These are phyloP conservation scores for Acyrthosiphon pisum DNA, from an alignment of 1,140 invertebrate species.

Conservation along the genomic window DNA sequence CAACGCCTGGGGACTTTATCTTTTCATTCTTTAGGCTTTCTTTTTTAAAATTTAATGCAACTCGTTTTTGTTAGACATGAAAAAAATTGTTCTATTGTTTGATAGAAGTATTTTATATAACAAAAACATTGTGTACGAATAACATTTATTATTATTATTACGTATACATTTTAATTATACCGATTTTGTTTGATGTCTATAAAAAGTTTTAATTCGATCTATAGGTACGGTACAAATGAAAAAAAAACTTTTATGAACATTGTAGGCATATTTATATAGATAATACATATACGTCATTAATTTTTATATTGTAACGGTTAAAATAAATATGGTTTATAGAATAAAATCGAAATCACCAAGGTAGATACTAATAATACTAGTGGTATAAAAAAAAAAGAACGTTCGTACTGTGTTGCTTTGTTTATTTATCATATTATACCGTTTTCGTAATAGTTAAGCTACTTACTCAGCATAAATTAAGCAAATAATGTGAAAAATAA, in stretches of 20 bases:
- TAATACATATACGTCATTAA: not conserved
- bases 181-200: not conserved
- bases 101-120: not conserved
- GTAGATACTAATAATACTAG: not conserved
- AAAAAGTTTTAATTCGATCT: not conserved
- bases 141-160: not conserved
- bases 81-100: too few relatives aligned
- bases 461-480: not conserved
- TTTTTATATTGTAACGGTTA: not conserved
- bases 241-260: too few relatives aligned
- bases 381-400: not conserved
- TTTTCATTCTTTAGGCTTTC: not conserved
- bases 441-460: not conserved
- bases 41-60: not conserved
- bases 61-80: not conserved
- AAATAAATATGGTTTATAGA: not conserved
- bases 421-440: not conserved
- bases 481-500: not conserved
- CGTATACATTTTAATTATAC: not conserved
- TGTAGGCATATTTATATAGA: not conserved
- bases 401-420: not conserved
- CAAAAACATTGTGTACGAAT: not conserved
- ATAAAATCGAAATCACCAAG: not conserved
- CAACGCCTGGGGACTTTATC: not conserved
- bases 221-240: not conserved